Conservation (phyloP, 2,797 vertebrate genomes). For the Aythya fuligula region DNA sequence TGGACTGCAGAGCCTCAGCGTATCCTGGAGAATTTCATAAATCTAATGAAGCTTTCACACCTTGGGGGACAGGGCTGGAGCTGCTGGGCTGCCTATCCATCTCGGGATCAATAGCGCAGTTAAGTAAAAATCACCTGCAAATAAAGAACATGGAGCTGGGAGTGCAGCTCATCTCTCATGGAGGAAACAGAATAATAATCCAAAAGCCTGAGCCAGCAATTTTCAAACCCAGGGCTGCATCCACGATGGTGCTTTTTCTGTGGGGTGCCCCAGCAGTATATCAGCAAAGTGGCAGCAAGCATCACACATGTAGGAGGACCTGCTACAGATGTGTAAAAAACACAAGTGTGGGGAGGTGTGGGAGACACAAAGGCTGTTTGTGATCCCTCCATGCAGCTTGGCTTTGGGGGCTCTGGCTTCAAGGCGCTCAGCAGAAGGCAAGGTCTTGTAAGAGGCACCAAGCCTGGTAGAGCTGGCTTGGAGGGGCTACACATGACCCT, state of each 20-base stretch:
- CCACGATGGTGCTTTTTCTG: neutral
- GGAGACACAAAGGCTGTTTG: neutral
- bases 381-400: neutral
- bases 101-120: constrained; percentile 58
- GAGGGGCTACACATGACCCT: neutral
- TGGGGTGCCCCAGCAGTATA: neutral
- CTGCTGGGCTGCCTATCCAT: constrained; percentile 30
- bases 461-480: neutral
- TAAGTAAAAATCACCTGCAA: constrained; percentile 57
- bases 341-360: neutral
- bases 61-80: neutral
- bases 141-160: constrained; percentile 10
- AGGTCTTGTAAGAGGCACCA: neutral
- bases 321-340: neutral
- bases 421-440: neutral
- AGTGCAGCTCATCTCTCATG: constrained; percentile 36
- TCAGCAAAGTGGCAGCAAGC: neutral
- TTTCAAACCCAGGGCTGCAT: neutral
- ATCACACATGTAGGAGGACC: neutral
- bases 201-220: neutral
- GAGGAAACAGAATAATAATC: constrained; percentile 3
- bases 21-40: constrained; percentile 43
- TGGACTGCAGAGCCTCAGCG: neutral
- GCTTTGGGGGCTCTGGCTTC: neutral
- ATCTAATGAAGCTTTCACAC: constrained; percentile 54